Evolutionary conservation across 2,888 invertebrate species (phyloP).

Genomic region (Scrobipalpa costella): DNA sequence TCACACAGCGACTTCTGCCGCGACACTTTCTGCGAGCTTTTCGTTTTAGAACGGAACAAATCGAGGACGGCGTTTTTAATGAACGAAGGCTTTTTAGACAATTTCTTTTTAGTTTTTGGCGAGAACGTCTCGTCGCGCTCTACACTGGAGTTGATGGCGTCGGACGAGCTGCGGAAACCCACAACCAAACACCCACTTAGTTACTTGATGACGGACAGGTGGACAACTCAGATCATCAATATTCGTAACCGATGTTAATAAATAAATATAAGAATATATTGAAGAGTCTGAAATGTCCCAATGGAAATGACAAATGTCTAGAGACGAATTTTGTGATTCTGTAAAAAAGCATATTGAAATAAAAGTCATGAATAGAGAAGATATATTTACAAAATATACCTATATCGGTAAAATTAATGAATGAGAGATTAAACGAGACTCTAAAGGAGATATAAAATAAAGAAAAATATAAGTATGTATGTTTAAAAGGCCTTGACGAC

Average conservation of each 20-base stretch:
- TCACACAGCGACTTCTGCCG: conserved; percentile 78
- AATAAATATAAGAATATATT: conserved; percentile 38
- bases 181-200: conserved; percentile 79
- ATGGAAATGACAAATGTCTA: conserved; percentile 59
- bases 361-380: conserved; percentile 47
- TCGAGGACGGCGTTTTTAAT: conserved; percentile 79
- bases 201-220: conserved; percentile 63
- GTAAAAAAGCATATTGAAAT: conserved; percentile 76
- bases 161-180: conserved; percentile 79
- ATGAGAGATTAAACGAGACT: conserved; percentile 25
- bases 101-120: conserved; percentile 81
- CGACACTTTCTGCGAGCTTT: conserved; percentile 73
- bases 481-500: conserved; percentile 41
- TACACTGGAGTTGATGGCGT: conserved; percentile 76
- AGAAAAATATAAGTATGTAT: conserved; percentile 34
- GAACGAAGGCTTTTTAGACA: conserved; percentile 79
- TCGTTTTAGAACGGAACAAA: conserved; percentile 78
- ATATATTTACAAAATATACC: background rate
- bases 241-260: conserved; percentile 26
- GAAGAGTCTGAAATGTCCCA: conserved; percentile 62
- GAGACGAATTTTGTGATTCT: conserved; percentile 67
- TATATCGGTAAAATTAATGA: background rate
- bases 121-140: conserved; percentile 78
- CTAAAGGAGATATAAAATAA: conserved; percentile 29
- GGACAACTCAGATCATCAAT: conserved; percentile 63